Evolutionary conservation across 2,888 invertebrate species (phyloP), one percentile per base, ranked within the genome.

Genomic region (Lamproptera curius): DNA sequence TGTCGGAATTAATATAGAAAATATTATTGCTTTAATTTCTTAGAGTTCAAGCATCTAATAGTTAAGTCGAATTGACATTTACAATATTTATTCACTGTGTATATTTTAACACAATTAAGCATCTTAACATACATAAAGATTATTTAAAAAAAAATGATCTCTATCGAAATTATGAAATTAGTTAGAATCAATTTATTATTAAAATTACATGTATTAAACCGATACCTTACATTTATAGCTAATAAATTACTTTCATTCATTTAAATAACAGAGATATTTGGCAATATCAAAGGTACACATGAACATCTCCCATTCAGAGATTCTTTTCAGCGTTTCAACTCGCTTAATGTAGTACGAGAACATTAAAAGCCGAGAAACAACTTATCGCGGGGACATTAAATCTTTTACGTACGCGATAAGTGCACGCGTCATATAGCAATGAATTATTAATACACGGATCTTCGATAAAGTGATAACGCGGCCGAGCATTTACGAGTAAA

Each of bases 391-490:
- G 15, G 9, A 49, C 40, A 49, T 41, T 33, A 41, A 37, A 40
- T 39, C 13, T 36, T 13, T 31, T 16, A 16, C 20, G 14, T 48
- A 20, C 8, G 28, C 40, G 20, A 44, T 44, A 44, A 43, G 31
- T 13, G 36, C 2, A 20, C 31, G 33, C 14, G 40, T 35, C 46
- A 46, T 40, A 40, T 16, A 14, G 11, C 6, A 13, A 49, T 49
- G 40, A 44, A 49, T 50, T 44, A 50, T 50, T 44, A 35, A 44
- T 16, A 16, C 39, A 28, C 16, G 20, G 31, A 40, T 50, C 36
- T 15, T 20, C 35, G 49, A 49, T 44, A 41, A 44, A 16, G 14
- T 41, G 41, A 49, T 49, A 44, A 44, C 44, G 44, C 36, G n/a
- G 26, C 16, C 28, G 38, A 28, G 17, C 43, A 35, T 44, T 43